A percentile compares a stretch with the other conserved stretches of the same genome.
Conservation (phyloP, 2,888 invertebrate genomes). For the Thecocarcelia acutangulata region DNA sequence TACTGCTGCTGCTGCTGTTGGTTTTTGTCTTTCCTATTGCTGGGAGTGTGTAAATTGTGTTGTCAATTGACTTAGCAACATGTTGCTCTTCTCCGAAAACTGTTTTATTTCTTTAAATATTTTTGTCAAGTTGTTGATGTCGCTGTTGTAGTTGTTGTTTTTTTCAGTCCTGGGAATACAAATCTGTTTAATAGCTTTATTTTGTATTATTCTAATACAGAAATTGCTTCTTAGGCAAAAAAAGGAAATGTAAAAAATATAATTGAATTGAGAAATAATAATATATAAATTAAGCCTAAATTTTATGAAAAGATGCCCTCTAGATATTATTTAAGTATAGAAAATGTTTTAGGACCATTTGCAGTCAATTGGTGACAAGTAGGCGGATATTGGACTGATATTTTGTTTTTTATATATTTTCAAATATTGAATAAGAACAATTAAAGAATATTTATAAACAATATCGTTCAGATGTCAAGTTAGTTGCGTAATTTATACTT, state of each 20-base stretch:
- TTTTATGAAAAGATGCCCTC: conserved; percentile 2
- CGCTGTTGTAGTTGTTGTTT: conserved; percentile 9
- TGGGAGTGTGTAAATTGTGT: conserved; percentile 48
- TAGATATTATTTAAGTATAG: neutral
- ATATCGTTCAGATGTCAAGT: no score
- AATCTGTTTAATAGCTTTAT: conserved; percentile 43
- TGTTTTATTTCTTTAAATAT: conserved; percentile 10
- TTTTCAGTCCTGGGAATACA: conserved; percentile 43
- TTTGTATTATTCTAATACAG: neutral
- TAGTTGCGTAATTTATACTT: no score
- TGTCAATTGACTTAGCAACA: conserved; percentile 64
- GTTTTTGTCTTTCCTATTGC: neutral
- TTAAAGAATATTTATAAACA: no score
- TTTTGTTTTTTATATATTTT: no score
- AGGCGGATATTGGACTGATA: no score
- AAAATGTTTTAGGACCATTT: no score
- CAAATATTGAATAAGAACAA: no score
- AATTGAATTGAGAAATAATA: neutral
- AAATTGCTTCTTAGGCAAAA: neutral
- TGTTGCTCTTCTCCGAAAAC: conserved; percentile 56
- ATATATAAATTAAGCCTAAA: conserved; percentile 12
- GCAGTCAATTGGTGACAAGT: no score
- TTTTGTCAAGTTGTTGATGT: conserved; percentile 26
- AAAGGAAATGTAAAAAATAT: no score
- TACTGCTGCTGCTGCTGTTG: neutral